A percentile compares a stretch with the other conserved stretches of the same genome.
These are phyloP conservation scores for Amblyteles armatorius DNA, from an alignment of 2,888 invertebrate genomes.

Conservation along the genomic window DNA sequence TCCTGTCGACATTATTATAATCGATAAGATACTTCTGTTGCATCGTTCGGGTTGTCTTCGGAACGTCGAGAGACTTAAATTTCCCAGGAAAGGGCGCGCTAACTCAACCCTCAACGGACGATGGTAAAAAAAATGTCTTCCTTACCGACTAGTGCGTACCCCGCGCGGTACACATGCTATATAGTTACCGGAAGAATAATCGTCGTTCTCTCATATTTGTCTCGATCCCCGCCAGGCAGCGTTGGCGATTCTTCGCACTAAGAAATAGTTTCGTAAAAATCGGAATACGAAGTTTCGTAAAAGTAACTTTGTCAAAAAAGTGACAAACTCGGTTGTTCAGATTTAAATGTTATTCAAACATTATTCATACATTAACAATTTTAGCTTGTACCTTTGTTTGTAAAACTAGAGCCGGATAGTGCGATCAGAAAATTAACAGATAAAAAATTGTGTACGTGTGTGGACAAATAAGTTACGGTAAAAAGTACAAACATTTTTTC, in stretches of 20 bases:
- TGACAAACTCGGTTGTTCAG: too few relatives aligned
- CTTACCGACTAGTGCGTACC: conserved; percentile 56
- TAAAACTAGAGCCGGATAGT: too few relatives aligned
- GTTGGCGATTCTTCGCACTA: conserved; percentile 1
- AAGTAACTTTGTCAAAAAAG: too few relatives aligned
- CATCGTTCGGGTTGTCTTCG: conserved; percentile 14
- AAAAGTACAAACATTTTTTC: too few relatives aligned
- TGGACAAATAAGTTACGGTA: too few relatives aligned
- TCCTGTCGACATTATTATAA: too few relatives aligned
- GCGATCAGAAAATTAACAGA: not conserved
- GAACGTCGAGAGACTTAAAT: not conserved
- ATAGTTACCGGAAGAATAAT: conserved; percentile 21
- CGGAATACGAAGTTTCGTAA: too few relatives aligned
- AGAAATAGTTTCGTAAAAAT: too few relatives aligned
- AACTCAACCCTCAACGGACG: conserved; percentile 29
- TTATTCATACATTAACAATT: too few relatives aligned
- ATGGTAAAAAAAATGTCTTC: conserved; percentile 33
- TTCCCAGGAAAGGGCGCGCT: conserved; percentile 23
- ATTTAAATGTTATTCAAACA: too few relatives aligned
- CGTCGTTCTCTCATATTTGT: conserved; percentile 32
- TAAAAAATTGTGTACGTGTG: too few relatives aligned
- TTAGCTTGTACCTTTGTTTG: too few relatives aligned
- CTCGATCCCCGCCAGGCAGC: conserved; percentile 34
- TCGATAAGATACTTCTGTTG: not conserved
- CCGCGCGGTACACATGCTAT: not conserved